phyloP scores from a whole-genome alignment of 2,113 vertebrate species.

The Onychorhynchus coronatus region DNA sequence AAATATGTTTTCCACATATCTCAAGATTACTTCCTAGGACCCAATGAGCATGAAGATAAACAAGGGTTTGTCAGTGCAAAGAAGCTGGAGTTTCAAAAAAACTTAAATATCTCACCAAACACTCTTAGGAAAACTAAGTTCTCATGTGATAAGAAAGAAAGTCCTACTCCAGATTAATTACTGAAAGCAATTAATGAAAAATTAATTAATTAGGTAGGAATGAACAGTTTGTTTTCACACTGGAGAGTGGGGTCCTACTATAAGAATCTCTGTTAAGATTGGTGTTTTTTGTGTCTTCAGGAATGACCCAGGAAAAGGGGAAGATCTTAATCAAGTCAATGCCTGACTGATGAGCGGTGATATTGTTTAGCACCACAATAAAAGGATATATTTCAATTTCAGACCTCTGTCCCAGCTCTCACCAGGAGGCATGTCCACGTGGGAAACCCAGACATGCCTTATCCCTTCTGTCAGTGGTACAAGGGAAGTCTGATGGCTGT shows the following conservation, averaged over 20 bases:
- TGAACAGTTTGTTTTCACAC: not conserved
- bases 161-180: not conserved
- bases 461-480: not conserved
- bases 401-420: not conserved
- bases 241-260: accelerated
- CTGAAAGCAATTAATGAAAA: not conserved
- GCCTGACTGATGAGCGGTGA: not conserved
- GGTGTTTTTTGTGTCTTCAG: not conserved
- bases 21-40: not conserved
- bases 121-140: not conserved
- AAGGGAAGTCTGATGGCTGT: not conserved
- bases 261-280: not conserved
- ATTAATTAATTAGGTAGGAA: not conserved
- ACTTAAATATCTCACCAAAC: not conserved
- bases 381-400: not conserved
- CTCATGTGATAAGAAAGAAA: not conserved
- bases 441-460: not conserved
- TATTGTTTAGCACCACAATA: no score
- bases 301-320: not conserved
- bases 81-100: not conserved
- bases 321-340: not conserved
- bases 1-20: not conserved
- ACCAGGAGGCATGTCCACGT: not conserved
- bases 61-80: not conserved
- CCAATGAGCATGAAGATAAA: not conserved